These are phyloP conservation scores for Willowsia nigromaculata DNA, from an alignment of 2,888 invertebrate genomes.

Conservation along the genomic window DNA sequence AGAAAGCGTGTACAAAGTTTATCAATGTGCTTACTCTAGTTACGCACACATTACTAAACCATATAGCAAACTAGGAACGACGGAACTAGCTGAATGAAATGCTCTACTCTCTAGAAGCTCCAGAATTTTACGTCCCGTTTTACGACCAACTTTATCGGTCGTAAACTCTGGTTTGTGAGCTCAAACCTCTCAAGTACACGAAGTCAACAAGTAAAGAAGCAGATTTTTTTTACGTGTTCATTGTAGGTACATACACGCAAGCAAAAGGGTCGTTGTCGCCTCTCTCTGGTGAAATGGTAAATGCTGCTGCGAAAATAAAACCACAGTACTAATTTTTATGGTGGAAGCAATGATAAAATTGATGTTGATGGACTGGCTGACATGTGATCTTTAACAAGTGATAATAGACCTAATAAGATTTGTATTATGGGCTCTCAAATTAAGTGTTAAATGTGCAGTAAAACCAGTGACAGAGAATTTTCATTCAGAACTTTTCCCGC, in stretches of 20 bases:
- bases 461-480: background rate
- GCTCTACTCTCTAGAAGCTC: slow-evolving; percentile 13
- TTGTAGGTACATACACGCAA: background rate
- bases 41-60: background rate
- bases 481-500: background rate
- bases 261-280: no score
- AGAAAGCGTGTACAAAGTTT: background rate
- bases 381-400: slow-evolving; percentile 41
- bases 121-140: slow-evolving; percentile 57
- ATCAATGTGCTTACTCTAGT: background rate
- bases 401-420: slow-evolving; percentile 39
- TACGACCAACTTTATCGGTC: slow-evolving; percentile 57
- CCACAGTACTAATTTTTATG: slow-evolving; percentile 14
- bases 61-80: background rate
- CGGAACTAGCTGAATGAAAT: background rate
- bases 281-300: background rate
- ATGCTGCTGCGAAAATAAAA: background rate
- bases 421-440: slow-evolving; percentile 19
- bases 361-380: slow-evolving; percentile 27
- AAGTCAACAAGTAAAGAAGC: slow-evolving; percentile 49
- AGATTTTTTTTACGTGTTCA: background rate
- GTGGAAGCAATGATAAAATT: background rate
- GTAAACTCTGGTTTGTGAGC: slow-evolving; percentile 46
- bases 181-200: background rate
- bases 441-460: slow-evolving; percentile 27